phyloP scores from a whole-genome alignment of 2,888 invertebrate genomes.

The Acleris emargana region DNA sequence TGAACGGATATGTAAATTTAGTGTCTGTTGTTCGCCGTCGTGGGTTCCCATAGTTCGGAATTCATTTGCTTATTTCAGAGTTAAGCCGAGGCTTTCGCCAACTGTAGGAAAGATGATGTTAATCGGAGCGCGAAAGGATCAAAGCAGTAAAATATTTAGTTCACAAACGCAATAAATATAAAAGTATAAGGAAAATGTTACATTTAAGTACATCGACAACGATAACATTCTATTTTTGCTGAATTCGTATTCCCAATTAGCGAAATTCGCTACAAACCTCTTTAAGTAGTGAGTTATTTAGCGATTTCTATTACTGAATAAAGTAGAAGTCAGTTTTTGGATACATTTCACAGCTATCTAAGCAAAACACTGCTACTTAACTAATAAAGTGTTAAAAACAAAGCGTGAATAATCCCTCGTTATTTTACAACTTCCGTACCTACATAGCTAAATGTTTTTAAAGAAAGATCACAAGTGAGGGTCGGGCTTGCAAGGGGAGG shows the following conservation, averaged over 20 bases:
- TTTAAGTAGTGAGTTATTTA: no score
- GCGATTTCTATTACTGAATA: no score
- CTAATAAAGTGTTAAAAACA: no score
- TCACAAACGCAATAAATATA: background rate
- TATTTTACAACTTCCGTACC: conserved; percentile 25
- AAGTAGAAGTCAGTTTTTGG: no score
- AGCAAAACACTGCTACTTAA: no score
- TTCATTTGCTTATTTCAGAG: conserved; percentile 32
- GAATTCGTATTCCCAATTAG: no score
- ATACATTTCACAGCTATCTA: no score
- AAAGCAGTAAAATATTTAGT: conserved; percentile 5
- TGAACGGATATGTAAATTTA: conserved; percentile 35
- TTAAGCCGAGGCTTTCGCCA: conserved; percentile 20
- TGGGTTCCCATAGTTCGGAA: conserved; percentile 28
- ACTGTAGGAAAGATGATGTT: conserved; percentile 20
- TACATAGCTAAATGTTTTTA: conserved; percentile 28
- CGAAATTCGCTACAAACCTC: no score
- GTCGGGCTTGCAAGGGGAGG: conserved; percentile 42
- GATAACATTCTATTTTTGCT: no score
- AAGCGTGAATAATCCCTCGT: background rate
- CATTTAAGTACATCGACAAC: no score
- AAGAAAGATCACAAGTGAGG: conserved; percentile 37
- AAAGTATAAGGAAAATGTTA: no score
- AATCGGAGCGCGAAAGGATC: conserved; percentile 16
- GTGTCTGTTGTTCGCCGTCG: conserved; percentile 30